Evolutionary conservation across 2,113 vertebrate species (phyloP).

Genomic region (Chlamydotis undulata): DNA sequence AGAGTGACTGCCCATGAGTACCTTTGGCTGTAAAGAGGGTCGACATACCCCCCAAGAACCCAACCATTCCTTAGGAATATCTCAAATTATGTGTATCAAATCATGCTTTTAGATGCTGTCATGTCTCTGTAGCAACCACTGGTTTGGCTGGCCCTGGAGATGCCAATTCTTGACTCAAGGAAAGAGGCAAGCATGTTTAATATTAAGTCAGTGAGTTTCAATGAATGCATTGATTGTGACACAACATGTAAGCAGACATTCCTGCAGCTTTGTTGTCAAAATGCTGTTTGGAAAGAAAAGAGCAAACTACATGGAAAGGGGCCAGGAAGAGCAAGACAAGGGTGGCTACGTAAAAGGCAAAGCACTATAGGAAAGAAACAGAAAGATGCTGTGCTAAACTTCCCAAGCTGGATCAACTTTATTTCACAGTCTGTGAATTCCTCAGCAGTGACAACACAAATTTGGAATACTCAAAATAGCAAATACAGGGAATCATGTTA

Average conservation of each 20-base stretch:
- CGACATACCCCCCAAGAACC: not conserved
- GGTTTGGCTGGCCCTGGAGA: not conserved
- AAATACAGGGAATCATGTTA: not conserved
- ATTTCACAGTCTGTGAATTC: not conserved
- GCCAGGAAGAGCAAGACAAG: not conserved
- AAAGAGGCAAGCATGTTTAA: not conserved
- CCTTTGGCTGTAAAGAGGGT: not conserved
- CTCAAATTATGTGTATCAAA: not conserved
- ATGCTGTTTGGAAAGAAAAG: not conserved
- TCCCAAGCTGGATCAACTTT: not conserved
- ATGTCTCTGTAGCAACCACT: not conserved
- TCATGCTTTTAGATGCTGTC: not conserved
- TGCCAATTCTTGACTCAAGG: not conserved
- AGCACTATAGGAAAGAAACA: not conserved
- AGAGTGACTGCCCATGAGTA: not conserved
- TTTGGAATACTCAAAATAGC: not conserved
- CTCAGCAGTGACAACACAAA: not conserved
- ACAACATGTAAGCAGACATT: not conserved
- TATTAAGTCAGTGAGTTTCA: not conserved
- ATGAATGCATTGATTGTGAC: not conserved
- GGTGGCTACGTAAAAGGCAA: not conserved
- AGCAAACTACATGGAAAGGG: not conserved
- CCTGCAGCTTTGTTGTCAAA: not conserved
- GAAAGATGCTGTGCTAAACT: not conserved
- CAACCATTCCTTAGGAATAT: not conserved